Base-by-base conservation (phyloP, 2,797 vertebrate genomes). In the Leptodactylus fallax region DNA sequence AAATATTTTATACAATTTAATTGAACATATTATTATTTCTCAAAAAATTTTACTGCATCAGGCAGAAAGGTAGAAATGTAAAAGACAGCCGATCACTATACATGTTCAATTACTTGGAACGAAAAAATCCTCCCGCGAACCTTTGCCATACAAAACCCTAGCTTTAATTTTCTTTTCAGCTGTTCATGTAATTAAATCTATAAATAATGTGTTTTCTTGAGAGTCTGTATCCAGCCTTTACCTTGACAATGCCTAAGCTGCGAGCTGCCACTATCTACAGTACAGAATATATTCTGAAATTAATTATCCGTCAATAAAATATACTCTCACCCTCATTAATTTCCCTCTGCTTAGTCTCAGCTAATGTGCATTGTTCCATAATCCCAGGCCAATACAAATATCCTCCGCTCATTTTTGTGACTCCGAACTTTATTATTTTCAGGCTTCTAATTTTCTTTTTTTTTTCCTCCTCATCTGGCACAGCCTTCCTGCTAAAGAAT, bases 281-380 rank as follows among this genome's bases (percentile, higher is more conserved):
- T 27, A 63, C 79, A 83, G 82, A 89, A 79, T 86, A 81, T 71
- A 83, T 89, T 86, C 88, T 55, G 47, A 79, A 89, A 86, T 89
- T 86, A 89, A 89, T 89, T 89, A 89, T 89, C 84, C 88, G 81
- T 89, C 84, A 78, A 83, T 89, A 76, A 79, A 86, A 83, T 86
- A 86, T 83, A 45, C 79, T 89, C 77, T 86, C 84, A 89, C 88
- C 79, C 88, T 89, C 88, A 89, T 89, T 86, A 86, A 89, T 89
- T 89, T 89, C 84, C 61, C 84, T 86, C 71, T 86, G 88, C 84
- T 89, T 85, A 81, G 67, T 77, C 69, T 85, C 80, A 81, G 72
- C 25, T 88, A 89, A 81, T 89, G 88, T 83, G 84, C 61, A 83
- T 89, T 82, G 72, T 89, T 82, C 84, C 79, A 72, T 79, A 82